Percentiles rank a stretch among this genome's conserved stretches.
These are phyloP conservation scores for Gambusia affinis DNA, from an alignment of 2,113 vertebrate genomes.

Conservation along the genomic window DNA sequence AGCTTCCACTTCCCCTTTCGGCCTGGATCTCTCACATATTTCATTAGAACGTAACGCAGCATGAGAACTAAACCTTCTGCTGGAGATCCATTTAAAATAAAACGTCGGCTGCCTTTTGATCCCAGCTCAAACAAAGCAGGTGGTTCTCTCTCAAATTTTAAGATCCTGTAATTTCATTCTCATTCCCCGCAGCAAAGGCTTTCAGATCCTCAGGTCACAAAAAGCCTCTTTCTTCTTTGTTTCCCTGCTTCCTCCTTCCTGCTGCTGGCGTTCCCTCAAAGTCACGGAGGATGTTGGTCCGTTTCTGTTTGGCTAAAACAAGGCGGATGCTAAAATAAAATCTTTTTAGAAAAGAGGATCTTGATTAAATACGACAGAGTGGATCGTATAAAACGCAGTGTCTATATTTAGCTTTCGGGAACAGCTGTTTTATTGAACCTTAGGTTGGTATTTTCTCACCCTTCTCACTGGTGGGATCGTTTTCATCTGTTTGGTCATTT, in stretches of 20 bases:
- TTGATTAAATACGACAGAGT: constrained; percentile 3
- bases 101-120: constrained; percentile 34
- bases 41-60: constrained; percentile 14
- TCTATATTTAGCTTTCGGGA: constrained; percentile 18
- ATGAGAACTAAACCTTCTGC: constrained; percentile 35
- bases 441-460: constrained; percentile 27
- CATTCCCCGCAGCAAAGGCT: constrained; percentile 39
- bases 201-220: constrained; percentile 47
- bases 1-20: background rate
- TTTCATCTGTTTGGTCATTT: constrained; percentile 42
- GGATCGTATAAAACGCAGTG: constrained; percentile 16
- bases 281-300: constrained; percentile 43
- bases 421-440: constrained; percentile 47
- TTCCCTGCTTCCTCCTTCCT: constrained; percentile 58
- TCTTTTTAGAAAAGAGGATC: constrained; percentile 16
- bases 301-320: constrained; percentile 29
- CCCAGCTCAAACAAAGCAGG: constrained; percentile 34
- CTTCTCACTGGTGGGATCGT: constrained; percentile 29
- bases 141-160: constrained; percentile 19
- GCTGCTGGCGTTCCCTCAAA: constrained; percentile 59
- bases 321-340: constrained; percentile 5
- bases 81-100: constrained; percentile 12
- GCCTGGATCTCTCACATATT: constrained; percentile 12
- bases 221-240: constrained; percentile 62
- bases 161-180: constrained; percentile 57